Percentiles rank a stretch among this genome's conserved stretches.
These are phyloP conservation scores for Physeter macrocephalus DNA, from an alignment of 2,113 vertebrate genomes.

Conservation along the genomic window DNA sequence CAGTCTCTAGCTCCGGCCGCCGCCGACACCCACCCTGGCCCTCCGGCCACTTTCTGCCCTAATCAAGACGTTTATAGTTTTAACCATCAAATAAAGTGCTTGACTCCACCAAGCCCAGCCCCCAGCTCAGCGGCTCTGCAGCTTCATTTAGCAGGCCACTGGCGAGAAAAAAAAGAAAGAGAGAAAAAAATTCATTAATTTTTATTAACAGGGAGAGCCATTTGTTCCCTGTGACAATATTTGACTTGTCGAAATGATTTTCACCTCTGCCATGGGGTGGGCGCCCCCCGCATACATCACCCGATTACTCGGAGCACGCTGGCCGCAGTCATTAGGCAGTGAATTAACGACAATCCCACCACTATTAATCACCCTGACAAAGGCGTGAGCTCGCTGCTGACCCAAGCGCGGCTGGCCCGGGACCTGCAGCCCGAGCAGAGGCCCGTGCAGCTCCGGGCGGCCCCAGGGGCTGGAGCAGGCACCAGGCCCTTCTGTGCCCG, in stretches of 20 bases:
- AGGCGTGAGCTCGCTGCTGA: conserved; percentile 89
- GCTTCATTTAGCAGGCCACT: conserved; percentile 86
- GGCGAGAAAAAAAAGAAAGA: conserved; percentile 55
- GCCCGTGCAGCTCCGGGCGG: conserved; percentile 41
- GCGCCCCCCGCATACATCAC: conserved; percentile 95
- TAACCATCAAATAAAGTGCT: conserved; percentile 77
- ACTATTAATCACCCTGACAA: conserved; percentile 99
- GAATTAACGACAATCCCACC: conserved; percentile 96
- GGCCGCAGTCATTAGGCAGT: conserved; percentile 99
- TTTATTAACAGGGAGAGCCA: conserved; percentile 94
- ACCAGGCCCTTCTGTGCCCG: not conserved
- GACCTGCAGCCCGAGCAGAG: conserved; percentile 70
- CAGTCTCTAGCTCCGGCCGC: not conserved
- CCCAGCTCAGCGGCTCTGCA: conserved; percentile 60
- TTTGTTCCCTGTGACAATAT: conserved; percentile 92
- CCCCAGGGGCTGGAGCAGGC: not conserved
- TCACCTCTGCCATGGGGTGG: conserved; percentile 97
- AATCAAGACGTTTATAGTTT: conserved; percentile 77
- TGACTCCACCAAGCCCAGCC: conserved; percentile 65
- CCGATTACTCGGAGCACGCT: conserved; percentile 91
- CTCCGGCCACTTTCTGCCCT: not conserved
- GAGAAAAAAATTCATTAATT: conserved; percentile 90
- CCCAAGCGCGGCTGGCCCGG: conserved; percentile 82
- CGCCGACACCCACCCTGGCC: not conserved
- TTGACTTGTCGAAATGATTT: conserved; percentile 98